Base-by-base conservation (phyloP, 2,797 vertebrate species). In the Myripristis murdjan region DNA sequence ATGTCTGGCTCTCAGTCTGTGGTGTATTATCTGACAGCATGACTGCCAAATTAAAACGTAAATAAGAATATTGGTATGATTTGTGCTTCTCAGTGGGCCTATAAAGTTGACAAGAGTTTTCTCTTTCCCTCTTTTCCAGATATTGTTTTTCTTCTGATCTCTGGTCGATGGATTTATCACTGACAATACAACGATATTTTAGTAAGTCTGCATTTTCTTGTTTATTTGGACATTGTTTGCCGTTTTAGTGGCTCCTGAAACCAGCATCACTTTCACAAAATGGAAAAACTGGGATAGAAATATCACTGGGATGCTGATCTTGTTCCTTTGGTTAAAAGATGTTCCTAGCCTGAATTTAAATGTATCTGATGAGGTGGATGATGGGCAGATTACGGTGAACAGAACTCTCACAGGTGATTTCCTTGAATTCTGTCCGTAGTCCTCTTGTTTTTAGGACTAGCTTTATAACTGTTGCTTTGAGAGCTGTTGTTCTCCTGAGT, bases 121-220 rank as follows among this genome's bases (percentile, higher is more conserved):
- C 52, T 57, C 57, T n/a, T 81, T n/a, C 6, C 83, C 43, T 83
- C 56, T 28, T 64, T 84, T 77, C 1, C 79, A 91, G 90, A 64
- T 79, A 63, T 68, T 66, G 59, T 83, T 86, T 88, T 87, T 75
- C 85, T 82, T 84, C 76, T 81, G 84, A 80, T 82, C 66, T 83
- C 77, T 89, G 89, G 92, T 92, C 64, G 78, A 93, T 93, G 90
- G 91, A 93, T 91, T 89, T 91, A 86, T 86, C 85, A 91, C 87
- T 87, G 73, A 81, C 79, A 72, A 85, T 70, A 86, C 90, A 90
- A 80, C 70, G 70, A 75, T 73, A 91, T 84, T 86, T 91, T 84
- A 90, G 89, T 94, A 87, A 93, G 90, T 90, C 46, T 33, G 39
- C 23, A 37, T 49, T 47, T 22, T 54, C 6, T 65, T 64, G 51